phyloP scores from a whole-genome alignment of 1,140 invertebrate genomes.

The Magallana angulata region DNA sequence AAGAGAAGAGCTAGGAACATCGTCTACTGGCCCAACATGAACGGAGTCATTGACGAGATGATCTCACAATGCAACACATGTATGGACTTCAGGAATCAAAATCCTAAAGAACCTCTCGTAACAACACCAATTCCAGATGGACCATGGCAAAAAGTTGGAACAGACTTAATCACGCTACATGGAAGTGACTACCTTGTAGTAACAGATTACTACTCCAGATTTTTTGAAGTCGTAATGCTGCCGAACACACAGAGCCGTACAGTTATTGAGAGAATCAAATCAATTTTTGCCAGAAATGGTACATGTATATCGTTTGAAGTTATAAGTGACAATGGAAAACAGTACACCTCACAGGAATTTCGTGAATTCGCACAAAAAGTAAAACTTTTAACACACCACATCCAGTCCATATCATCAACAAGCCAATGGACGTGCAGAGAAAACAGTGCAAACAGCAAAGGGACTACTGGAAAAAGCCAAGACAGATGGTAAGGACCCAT shows the following conservation, averaged over 20 bases:
- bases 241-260: slow-evolving; percentile 15
- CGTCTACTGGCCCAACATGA: slow-evolving; percentile 59
- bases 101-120: slow-evolving; percentile 46
- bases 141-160: slow-evolving; percentile 47
- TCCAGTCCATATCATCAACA: slow-evolving; percentile 46
- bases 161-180: neutral
- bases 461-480: neutral
- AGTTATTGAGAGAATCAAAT: slow-evolving; percentile 49
- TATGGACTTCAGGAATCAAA: slow-evolving; percentile 17
- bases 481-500: slow-evolving; percentile 34
- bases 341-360: slow-evolving; percentile 55
- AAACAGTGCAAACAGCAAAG: slow-evolving; percentile 48
- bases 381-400: slow-evolving; percentile 51
- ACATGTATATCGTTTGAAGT: slow-evolving; percentile 41
- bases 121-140: slow-evolving; percentile 24
- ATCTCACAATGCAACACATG: slow-evolving; percentile 31
- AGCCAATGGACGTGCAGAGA: slow-evolving; percentile 41
- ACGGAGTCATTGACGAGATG: slow-evolving; percentile 2
- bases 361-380: slow-evolving; percentile 37
- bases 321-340: slow-evolving; percentile 52
- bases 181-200: slow-evolving; percentile 18
- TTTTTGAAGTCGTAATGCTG: slow-evolving; percentile 42
- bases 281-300: slow-evolving; percentile 52
- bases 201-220: slow-evolving; percentile 38
- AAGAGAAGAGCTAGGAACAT: slow-evolving; percentile 47